Conservation (phyloP, 2,797 vertebrate genomes). For the Coregonus sp. region DNA sequence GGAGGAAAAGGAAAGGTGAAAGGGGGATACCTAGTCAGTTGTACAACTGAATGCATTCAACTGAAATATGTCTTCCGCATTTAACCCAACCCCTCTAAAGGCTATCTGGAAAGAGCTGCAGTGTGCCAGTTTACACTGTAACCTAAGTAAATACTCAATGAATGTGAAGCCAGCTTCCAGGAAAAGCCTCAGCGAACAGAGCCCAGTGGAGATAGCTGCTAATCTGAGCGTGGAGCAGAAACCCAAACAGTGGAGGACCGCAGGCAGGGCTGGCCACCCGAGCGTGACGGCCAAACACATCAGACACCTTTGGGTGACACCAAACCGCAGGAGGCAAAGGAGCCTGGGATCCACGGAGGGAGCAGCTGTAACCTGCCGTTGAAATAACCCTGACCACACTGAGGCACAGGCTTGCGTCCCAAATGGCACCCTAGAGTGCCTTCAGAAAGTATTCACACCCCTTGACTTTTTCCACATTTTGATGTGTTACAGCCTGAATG, state of each 20-base stretch:
- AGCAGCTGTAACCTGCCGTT: slow-evolving; percentile 56
- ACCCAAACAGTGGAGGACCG: slow-evolving; percentile 66
- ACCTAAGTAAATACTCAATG: slow-evolving; percentile 70
- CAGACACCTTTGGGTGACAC: slow-evolving; percentile 72
- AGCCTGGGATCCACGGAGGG: slow-evolving; percentile 47
- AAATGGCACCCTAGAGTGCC: slow-evolving; percentile 9
- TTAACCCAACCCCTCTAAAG: too few species aligned
- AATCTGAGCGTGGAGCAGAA: slow-evolving; percentile 71
- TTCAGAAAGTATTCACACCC: too few species aligned
- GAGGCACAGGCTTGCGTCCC: slow-evolving; percentile 22
- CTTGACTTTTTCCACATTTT: too few species aligned
- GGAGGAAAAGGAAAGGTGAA: too few species aligned
- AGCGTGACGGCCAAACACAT: slow-evolving; percentile 66
- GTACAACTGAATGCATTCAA: too few species aligned
- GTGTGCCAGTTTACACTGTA: slow-evolving; percentile 64
- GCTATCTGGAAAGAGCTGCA: slow-evolving; percentile 18
- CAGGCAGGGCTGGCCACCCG: slow-evolving; percentile 58
- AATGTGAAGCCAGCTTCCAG: slow-evolving; percentile 60
- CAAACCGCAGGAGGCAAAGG: slow-evolving; percentile 60
- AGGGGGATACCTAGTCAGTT: too few species aligned
- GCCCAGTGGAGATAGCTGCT: slow-evolving; percentile 70
- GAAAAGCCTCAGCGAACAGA: slow-evolving; percentile 58
- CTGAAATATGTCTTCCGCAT: too few species aligned
- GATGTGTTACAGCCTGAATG: too few species aligned
- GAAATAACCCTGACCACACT: slow-evolving; percentile 63